These are phyloP conservation scores for Sardinella longiceps DNA, from an alignment of 2,797 vertebrate species.

Conservation along the genomic window DNA sequence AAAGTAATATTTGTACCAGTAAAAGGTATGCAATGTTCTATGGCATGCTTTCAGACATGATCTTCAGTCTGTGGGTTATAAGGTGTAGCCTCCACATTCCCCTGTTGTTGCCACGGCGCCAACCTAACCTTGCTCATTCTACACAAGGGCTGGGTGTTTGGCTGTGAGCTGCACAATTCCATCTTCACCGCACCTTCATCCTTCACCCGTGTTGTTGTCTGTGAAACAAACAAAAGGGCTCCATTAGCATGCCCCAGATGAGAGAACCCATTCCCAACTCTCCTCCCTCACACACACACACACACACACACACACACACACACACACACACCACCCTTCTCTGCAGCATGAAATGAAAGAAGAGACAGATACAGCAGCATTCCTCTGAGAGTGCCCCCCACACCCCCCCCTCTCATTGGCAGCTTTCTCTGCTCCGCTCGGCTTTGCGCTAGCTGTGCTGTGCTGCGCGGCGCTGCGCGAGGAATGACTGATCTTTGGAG, in stretches of 20 bases:
- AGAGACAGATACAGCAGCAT: conserved; percentile 27
- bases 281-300: background rate
- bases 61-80: background rate
- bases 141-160: background rate
- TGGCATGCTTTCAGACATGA: background rate
- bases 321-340: conserved; percentile 14
- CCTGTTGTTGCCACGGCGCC: background rate
- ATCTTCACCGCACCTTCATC: conserved; percentile 33
- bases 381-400: conserved; percentile 30
- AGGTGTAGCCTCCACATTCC: background rate
- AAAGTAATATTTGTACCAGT: too few species aligned
- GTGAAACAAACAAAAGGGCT: conserved; percentile 25
- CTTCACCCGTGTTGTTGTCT: conserved; percentile 28
- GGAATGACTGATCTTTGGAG: conserved; percentile 42
- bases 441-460: background rate
- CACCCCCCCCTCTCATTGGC: conserved; percentile 21
- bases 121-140: too few species aligned
- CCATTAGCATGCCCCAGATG: conserved; percentile 46
- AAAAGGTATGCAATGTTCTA: background rate
- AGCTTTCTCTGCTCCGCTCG: conserved; percentile 10
- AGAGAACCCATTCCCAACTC: conserved; percentile 30
- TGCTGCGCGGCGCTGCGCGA: conserved; percentile 5
- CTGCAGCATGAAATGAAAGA: conserved; percentile 31
- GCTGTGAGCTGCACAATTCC: background rate
- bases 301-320: background rate